Conservation (phyloP, 2,113 vertebrate species). For the Numenius arquata region DNA sequence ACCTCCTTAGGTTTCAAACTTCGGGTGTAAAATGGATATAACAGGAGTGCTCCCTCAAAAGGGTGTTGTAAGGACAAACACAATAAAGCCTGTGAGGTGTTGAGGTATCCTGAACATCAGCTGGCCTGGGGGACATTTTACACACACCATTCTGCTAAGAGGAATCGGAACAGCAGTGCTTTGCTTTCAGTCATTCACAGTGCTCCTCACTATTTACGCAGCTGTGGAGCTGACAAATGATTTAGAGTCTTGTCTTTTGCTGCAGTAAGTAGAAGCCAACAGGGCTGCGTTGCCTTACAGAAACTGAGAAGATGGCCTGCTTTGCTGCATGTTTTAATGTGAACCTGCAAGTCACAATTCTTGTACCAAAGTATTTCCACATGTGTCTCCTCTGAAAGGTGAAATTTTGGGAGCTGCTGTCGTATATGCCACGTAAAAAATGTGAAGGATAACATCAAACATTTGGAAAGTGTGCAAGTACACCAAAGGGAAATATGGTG, state of each 20-base stretch:
- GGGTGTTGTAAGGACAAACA: not conserved
- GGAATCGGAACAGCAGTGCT: not conserved
- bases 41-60: not conserved
- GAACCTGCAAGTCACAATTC: not conserved
- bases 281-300: not conserved
- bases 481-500: conserved; percentile 30
- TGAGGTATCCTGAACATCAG: not conserved
- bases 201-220: not conserved
- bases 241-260: not conserved
- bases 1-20: not conserved
- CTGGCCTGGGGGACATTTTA: not conserved
- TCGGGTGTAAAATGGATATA: not conserved
- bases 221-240: not conserved
- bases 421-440: not conserved
- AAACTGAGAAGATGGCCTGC: not conserved
- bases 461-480: conserved; percentile 15
- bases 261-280: not conserved
- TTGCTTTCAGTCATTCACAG: not conserved
- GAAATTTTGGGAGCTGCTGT: not conserved
- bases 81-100: not conserved
- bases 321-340: not conserved
- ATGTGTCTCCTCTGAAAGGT: not conserved
- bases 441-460: conserved; percentile 45
- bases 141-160: not conserved
- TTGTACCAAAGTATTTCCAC: not conserved